Evolutionary conservation across 2,797 vertebrate species (phyloP).

Genomic region (Pterois miles): DNA sequence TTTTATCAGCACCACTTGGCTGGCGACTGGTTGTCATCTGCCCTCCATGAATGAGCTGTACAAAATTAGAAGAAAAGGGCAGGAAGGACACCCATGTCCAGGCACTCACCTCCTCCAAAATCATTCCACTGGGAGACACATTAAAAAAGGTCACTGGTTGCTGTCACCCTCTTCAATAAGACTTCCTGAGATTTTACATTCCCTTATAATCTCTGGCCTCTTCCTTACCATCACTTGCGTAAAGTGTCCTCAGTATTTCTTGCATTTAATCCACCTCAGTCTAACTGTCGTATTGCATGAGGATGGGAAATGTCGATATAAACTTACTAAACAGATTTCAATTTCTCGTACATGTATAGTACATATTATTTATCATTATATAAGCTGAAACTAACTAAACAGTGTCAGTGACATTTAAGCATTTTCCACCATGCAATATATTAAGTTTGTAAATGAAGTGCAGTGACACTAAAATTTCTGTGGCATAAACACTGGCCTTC

Average conservation of each 20-base stretch:
- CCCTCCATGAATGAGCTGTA: slow-evolving; percentile 43
- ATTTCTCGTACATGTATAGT: neutral
- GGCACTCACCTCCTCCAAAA: slow-evolving; percentile 37
- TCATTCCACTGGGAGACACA: slow-evolving; percentile 18
- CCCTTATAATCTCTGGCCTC: slow-evolving; percentile 18
- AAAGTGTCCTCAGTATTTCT: neutral
- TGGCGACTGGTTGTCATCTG: slow-evolving; percentile 38
- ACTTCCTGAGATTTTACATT: slow-evolving; percentile 2
- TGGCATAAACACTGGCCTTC: neutral
- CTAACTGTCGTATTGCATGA: neutral
- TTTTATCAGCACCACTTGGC: slow-evolving; percentile 9
- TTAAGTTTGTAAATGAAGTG: neutral
- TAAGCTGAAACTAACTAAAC: neutral
- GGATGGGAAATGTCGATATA: neutral
- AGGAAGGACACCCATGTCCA: slow-evolving; percentile 27
- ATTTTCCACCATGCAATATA: neutral
- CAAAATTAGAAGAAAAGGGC: slow-evolving; percentile 47
- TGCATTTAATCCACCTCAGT: slow-evolving; percentile 1
- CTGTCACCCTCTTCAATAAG: slow-evolving; percentile 39
- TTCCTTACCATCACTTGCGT: neutral
- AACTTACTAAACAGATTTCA: neutral
- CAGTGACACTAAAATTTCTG: neutral
- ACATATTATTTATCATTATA: neutral
- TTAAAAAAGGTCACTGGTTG: slow-evolving; percentile 58
- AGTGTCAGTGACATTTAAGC: neutral